Evolutionary conservation across 1,140 invertebrate species (phyloP).

Genomic region (Steinernema khuongi): DNA sequence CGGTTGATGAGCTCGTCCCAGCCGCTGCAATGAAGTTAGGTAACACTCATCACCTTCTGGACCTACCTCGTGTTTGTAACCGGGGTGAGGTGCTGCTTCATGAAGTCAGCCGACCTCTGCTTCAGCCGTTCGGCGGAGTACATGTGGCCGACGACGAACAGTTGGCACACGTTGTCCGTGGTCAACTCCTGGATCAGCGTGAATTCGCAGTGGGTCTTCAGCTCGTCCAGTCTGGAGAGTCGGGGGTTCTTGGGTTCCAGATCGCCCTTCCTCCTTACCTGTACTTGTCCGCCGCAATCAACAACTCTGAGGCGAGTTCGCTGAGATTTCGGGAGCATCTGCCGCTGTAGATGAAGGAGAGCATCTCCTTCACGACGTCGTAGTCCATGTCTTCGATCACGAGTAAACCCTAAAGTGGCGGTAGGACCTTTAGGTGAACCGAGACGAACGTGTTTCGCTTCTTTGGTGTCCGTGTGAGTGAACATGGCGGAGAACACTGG

Average conservation of each 20-base stretch:
- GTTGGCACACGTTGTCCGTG: constrained; percentile 52
- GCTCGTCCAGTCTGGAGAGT: constrained; percentile 42
- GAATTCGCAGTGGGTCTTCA: constrained; percentile 52
- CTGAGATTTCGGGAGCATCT: constrained; percentile 44
- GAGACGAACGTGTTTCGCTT: constrained; percentile 45
- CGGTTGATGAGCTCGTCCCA: constrained; percentile 45
- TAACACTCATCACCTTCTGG: constrained; percentile 22
- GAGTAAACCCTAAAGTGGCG: constrained; percentile 47
- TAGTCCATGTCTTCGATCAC: constrained; percentile 54
- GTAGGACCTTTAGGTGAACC: neutral
- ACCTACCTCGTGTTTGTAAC: constrained; percentile 32
- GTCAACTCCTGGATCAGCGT: constrained; percentile 47
- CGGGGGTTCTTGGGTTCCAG: constrained; percentile 18
- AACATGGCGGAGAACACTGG: constrained; percentile 57
- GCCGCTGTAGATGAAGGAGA: constrained; percentile 55
- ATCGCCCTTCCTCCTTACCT: too few species aligned
- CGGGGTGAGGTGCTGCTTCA: constrained; percentile 42
- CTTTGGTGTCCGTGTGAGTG: constrained; percentile 50
- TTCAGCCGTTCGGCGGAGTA: constrained; percentile 43
- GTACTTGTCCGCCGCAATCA: constrained; percentile 58
- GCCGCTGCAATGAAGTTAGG: constrained; percentile 18
- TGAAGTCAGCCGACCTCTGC: constrained; percentile 49
- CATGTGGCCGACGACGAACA: constrained; percentile 52
- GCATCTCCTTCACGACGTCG: constrained; percentile 53
- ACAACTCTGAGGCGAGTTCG: constrained; percentile 55